These are phyloP conservation scores for Ctenopoma kingsleyae DNA, from an alignment of 2,797 vertebrate genomes.

Conservation along the genomic window DNA sequence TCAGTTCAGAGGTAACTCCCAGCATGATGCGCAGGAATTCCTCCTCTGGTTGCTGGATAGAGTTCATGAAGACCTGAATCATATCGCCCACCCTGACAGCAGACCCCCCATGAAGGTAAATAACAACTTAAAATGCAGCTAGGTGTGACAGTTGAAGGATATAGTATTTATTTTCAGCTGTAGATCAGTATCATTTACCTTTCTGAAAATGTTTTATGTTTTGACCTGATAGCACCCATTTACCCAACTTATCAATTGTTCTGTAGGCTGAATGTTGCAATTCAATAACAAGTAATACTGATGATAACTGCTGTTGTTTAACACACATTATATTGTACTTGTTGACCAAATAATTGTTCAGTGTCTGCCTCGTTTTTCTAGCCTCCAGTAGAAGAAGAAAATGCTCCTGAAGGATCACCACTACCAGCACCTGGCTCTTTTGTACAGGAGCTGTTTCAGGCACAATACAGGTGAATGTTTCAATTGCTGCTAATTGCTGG, in stretches of 20 bases:
- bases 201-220: not conserved
- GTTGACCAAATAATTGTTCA: not conserved
- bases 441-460: constrained; percentile 98
- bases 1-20: constrained; percentile 95
- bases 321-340: not conserved
- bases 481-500: not conserved
- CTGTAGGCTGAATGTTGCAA: not conserved
- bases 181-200: not conserved
- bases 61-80: constrained; percentile 97
- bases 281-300: not conserved
- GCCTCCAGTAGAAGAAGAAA: constrained; percentile 91
- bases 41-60: constrained; percentile 97
- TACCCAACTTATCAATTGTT: not conserved
- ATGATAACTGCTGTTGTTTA: not conserved
- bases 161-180: not conserved
- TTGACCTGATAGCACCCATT: not conserved
- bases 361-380: constrained; percentile 58
- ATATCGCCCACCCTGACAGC: constrained; percentile 85
- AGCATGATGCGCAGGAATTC: constrained; percentile 98
- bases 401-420: constrained; percentile 90
- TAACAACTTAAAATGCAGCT: not conserved
- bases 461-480: constrained; percentile 92
- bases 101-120: constrained; percentile 89
- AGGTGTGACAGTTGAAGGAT: not conserved
- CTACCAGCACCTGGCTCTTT: constrained; percentile 94